A percentile compares a stretch with the other conserved stretches of the same genome.
Conservation (phyloP, 1,140 invertebrate species). For the Atopsyche davidsoni region DNA sequence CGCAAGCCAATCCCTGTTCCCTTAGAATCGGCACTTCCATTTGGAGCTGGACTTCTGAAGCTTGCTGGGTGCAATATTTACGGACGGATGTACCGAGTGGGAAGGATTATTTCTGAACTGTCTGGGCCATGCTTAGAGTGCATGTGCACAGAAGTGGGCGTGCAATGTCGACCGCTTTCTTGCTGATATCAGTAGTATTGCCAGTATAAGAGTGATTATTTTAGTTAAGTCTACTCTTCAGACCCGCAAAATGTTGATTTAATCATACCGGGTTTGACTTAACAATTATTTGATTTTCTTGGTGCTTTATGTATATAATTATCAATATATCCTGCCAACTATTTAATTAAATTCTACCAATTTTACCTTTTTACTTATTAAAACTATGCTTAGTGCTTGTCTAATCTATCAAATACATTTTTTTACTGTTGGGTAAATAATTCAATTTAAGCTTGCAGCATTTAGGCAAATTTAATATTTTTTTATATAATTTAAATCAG, state of each 20-base stretch:
- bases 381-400: too few relatives aligned
- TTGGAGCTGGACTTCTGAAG: slow-evolving; percentile 58
- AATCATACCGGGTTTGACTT: background rate
- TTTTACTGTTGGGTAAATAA: too few relatives aligned
- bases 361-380: too few relatives aligned
- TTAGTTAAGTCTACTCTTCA: background rate
- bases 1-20: slow-evolving; percentile 27
- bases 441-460: too few relatives aligned
- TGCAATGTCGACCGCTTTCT: slow-evolving; percentile 69
- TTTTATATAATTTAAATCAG: too few relatives aligned
- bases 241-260: slow-evolving; percentile 1
- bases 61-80: slow-evolving; percentile 88
- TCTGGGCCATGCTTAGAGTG: slow-evolving; percentile 78
- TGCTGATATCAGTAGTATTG: slow-evolving; percentile 49
- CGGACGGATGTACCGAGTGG: slow-evolving; percentile 81
- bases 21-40: slow-evolving; percentile 25
- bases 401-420: too few relatives aligned
- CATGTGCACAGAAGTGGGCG: slow-evolving; percentile 79
- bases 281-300: slow-evolving; percentile 14
- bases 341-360: too few relatives aligned
- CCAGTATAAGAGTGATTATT: too few relatives aligned
- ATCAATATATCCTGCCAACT: too few relatives aligned
- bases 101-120: slow-evolving; percentile 75
- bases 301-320: slow-evolving; percentile 12
- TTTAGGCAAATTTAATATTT: too few relatives aligned